phyloP scores from a whole-genome alignment of 2,888 invertebrate genomes.

The Sussaba pulchella region DNA sequence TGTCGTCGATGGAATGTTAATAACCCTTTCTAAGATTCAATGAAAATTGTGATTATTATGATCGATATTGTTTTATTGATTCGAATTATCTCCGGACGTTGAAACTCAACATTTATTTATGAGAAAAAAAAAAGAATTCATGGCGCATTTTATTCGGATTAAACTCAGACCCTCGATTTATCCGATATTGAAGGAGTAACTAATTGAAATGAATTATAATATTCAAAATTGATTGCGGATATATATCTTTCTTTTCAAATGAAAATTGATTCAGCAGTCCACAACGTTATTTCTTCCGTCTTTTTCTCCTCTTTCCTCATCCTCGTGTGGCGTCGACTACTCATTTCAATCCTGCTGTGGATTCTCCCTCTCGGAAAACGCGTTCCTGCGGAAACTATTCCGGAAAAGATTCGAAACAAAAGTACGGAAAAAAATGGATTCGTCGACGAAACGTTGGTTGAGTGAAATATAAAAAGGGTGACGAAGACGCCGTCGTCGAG shows the following conservation, averaged over 20 bases:
- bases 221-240: no score
- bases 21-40: background rate
- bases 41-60: background rate
- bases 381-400: constrained; percentile 6
- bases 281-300: constrained; percentile 7
- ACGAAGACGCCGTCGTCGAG: constrained; percentile 17
- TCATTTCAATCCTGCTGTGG: no score
- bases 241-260: no score
- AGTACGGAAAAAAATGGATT: constrained; percentile 47
- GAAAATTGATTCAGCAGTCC: no score
- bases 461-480: constrained; percentile 43
- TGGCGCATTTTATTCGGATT: no score
- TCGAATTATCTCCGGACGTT: constrained; percentile 4
- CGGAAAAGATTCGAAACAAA: constrained; percentile 12
- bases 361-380: constrained; percentile 8
- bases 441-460: constrained; percentile 29
- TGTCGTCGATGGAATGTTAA: constrained; percentile 27
- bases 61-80: background rate
- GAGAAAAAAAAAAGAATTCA: no score
- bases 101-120: background rate
- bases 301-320: background rate
- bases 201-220: no score
- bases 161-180: no score
- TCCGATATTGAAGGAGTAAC: no score
- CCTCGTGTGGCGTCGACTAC: no score